phyloP scores from a whole-genome alignment of 2,797 vertebrate genomes.

The Sebastes flavidus region DNA sequence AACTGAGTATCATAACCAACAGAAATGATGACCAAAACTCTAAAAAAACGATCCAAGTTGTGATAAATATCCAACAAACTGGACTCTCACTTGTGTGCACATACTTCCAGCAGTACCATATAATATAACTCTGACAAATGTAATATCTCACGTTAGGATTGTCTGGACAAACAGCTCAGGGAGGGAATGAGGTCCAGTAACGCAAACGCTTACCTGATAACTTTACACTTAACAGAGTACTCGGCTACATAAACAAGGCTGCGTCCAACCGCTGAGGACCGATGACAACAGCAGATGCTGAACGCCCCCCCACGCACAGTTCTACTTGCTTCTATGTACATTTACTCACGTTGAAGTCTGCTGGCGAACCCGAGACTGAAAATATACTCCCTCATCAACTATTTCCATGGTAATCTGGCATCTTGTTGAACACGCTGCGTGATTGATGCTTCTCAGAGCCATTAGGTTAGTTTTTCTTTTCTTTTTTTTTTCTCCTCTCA shows the following conservation, averaged over 20 bases:
- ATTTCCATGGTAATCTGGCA: slow-evolving; percentile 49
- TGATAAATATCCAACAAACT: neutral
- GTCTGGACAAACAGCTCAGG: slow-evolving; percentile 23
- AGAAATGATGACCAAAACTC: neutral
- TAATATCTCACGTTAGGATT: slow-evolving; percentile 43
- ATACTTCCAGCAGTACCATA: neutral
- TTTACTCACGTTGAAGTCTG: neutral
- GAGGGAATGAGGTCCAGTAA: slow-evolving; percentile 9
- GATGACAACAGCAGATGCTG: slow-evolving; percentile 48
- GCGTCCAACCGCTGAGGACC: neutral
- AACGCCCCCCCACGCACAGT: neutral
- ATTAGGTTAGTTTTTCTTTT: slow-evolving; percentile 33
- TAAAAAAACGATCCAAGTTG: neutral
- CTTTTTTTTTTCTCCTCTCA: slow-evolving; percentile 18
- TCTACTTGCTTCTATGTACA: neutral
- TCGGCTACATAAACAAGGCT: slow-evolving; percentile 10
- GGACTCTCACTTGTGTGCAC: neutral
- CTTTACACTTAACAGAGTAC: slow-evolving; percentile 1
- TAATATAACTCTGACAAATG: slow-evolving; percentile 9
- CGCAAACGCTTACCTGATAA: slow-evolving; percentile 2
- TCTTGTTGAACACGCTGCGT: slow-evolving; percentile 35
- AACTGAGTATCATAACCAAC: neutral
- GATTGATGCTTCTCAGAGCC: slow-evolving; percentile 49
- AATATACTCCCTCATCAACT: slow-evolving; percentile 13
- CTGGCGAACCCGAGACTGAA: neutral